Conservation (phyloP, 2,888 invertebrate species). For the Papilio gigon region DNA sequence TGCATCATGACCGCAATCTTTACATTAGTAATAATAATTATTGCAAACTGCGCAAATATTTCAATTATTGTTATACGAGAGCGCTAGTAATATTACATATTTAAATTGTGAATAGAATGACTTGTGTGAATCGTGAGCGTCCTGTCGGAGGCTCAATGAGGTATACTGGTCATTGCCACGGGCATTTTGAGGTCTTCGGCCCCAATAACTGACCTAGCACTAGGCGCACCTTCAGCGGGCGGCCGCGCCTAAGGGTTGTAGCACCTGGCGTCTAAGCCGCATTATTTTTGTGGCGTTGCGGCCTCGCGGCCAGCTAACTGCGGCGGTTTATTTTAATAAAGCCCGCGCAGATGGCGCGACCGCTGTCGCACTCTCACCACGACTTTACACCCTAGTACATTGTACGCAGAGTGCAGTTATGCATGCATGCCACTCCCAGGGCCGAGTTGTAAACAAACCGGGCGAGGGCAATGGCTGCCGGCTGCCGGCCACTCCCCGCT, state of each 20-base stretch:
- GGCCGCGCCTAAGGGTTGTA: slow-evolving; percentile 56
- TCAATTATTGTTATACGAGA: background rate
- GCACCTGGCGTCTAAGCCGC: slow-evolving; percentile 67
- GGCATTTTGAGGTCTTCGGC: slow-evolving; percentile 57
- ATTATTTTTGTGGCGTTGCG: slow-evolving; percentile 36
- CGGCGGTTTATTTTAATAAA: slow-evolving; percentile 77
- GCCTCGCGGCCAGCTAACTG: slow-evolving; percentile 52
- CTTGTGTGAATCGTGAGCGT: background rate
- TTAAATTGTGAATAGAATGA: background rate
- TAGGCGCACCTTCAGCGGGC: slow-evolving; percentile 62
- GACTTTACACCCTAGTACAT: slow-evolving; percentile 65
- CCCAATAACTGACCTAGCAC: slow-evolving; percentile 75
- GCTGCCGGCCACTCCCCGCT: slow-evolving; percentile 78
- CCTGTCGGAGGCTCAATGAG: slow-evolving; percentile 57
- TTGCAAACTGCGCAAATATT: too few species aligned
- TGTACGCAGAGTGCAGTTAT: slow-evolving; percentile 64
- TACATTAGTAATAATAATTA: too few species aligned
- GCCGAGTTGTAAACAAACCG: slow-evolving; percentile 80
- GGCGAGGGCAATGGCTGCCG: slow-evolving; percentile 81
- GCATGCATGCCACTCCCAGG: slow-evolving; percentile 52
- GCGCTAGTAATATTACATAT: background rate
- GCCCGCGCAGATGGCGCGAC: slow-evolving; percentile 77
- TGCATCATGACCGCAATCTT: too few species aligned
- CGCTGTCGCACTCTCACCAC: slow-evolving; percentile 54
- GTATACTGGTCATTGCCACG: slow-evolving; percentile 68